A percentile compares a stretch with the other conserved stretches of the same genome.
Conservation (phyloP, 2,888 invertebrate genomes). For the Disparrhopalites patrizii region DNA sequence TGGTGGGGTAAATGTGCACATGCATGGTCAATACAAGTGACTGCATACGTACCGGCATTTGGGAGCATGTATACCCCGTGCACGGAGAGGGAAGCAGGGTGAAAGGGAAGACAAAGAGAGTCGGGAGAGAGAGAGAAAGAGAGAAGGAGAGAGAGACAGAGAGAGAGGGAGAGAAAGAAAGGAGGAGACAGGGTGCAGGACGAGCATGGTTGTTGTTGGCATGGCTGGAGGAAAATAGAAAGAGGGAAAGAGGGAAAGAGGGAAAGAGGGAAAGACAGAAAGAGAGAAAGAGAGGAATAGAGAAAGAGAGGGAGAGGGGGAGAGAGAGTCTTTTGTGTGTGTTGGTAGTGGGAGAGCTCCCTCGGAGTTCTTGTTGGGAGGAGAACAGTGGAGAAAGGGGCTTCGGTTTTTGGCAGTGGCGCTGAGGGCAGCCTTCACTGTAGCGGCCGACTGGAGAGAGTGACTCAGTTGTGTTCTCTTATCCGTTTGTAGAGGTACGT, state of each 20-base stretch:
- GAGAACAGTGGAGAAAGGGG: conserved; percentile 7
- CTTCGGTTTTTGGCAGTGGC: conserved; percentile 37
- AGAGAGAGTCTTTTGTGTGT: conserved; percentile 3
- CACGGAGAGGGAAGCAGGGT: too few species aligned
- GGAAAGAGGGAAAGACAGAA: background rate
- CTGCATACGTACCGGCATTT: conserved; percentile 14
- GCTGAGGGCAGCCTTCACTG: conserved; percentile 59
- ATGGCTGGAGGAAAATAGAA: background rate
- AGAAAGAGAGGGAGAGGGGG: background rate
- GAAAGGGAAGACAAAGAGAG: too few species aligned
- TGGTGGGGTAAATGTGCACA: too few species aligned
- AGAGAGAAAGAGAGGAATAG: background rate
- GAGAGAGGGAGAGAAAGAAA: too few species aligned
- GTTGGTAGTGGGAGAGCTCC: conserved; percentile 48
- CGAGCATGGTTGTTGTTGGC: background rate
- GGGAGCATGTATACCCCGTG: background rate
- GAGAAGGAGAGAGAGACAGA: too few species aligned
- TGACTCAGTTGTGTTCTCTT: conserved; percentile 60
- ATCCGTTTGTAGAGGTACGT: conserved; percentile 56
- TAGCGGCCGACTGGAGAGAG: conserved; percentile 62
- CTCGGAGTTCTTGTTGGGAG: too few species aligned
- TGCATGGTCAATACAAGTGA: too few species aligned
- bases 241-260: background rate
- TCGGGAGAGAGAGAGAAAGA: too few species aligned
- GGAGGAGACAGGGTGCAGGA: too few species aligned